Evolutionary conservation across 2,113 vertebrate genomes (phyloP).

Genomic region (Notarius quadriscutis): DNA sequence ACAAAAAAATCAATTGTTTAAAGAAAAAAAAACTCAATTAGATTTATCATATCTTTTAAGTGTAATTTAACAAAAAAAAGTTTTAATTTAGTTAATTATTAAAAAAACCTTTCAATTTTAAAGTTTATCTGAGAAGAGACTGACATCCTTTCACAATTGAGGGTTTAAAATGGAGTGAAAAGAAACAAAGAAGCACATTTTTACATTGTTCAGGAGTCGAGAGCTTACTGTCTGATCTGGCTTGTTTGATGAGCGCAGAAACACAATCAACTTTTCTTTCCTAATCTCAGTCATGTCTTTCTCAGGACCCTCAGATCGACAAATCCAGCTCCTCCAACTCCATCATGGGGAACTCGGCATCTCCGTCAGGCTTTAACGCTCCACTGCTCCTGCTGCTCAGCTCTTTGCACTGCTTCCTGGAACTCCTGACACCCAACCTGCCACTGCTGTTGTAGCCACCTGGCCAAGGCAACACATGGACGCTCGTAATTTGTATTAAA

Average conservation of each 20-base stretch:
- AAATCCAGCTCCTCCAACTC: slow-evolving; percentile 67
- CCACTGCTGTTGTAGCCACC: slow-evolving; percentile 61
- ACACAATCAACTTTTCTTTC: neutral
- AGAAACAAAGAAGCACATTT: neutral
- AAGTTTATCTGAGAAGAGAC: neutral
- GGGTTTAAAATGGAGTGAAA: neutral
- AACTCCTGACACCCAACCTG: neutral
- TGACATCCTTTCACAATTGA: neutral
- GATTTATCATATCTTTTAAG: neutral
- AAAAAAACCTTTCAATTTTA: neutral
- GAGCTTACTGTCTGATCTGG: too few relatives aligned
- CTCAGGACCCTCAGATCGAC: slow-evolving; percentile 69
- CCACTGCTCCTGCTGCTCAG: slow-evolving; percentile 68
- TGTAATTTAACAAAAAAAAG: neutral
- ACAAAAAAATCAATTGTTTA: neutral
- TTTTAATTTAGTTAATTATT: neutral
- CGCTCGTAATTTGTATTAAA: slow-evolving; percentile 67
- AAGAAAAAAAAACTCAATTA: neutral
- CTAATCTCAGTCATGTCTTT: neutral
- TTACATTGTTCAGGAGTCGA: too few relatives aligned
- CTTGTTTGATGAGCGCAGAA: neutral
- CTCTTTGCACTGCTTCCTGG: slow-evolving; percentile 58
- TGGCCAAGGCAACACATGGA: slow-evolving; percentile 54
- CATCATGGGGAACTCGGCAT: slow-evolving; percentile 60
- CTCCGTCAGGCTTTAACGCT: slow-evolving; percentile 27